Evolutionary conservation across 64 coral and sea anemone species (phyloP).

Genomic region (Stichodactyla mertensii): DNA sequence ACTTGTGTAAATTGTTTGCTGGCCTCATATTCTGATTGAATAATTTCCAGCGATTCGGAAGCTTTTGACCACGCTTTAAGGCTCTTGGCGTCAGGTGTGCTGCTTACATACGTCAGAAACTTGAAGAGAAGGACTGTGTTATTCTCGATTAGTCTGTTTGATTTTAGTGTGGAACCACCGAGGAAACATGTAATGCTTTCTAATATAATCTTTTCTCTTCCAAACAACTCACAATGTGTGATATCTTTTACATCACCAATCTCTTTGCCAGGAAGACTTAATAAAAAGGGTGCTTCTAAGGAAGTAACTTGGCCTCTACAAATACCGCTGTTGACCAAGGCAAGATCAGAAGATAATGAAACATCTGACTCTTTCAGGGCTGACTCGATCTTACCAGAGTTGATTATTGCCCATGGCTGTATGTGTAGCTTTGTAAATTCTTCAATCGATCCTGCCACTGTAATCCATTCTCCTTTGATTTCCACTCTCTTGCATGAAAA

Average conservation of each 20-base stretch:
- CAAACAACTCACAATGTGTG: conserved; percentile 38
- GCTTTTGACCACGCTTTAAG: conserved; percentile 57
- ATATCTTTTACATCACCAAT: conserved; percentile 44
- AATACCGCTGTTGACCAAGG: conserved; percentile 57
- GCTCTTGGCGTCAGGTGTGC: conserved; percentile 50
- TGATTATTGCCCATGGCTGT: conserved; percentile 57
- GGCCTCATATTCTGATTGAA: conserved; percentile 26
- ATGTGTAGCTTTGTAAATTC: conserved; percentile 39
- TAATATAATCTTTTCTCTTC: conserved; percentile 17
- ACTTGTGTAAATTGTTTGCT: not conserved
- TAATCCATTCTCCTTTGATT: conserved; percentile 63
- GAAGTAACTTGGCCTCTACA: conserved; percentile 37
- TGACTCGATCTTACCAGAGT: conserved; percentile 56
- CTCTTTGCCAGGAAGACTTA: conserved; percentile 43
- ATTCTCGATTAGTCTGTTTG: conserved; percentile 34
- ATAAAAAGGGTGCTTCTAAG: conserved; percentile 51
- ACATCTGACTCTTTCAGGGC: conserved; percentile 13
- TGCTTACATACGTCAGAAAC: conserved; percentile 34
- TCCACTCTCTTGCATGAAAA: conserved; percentile 44
- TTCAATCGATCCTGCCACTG: conserved; percentile 39
- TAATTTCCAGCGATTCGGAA: conserved; percentile 30
- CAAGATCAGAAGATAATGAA: conserved; percentile 38
- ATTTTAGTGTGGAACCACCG: conserved; percentile 38
- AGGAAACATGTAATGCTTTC: conserved; percentile 63
- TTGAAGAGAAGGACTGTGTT: conserved; percentile 47